Conservation (phyloP, 2,113 vertebrate species). For the Chamaetylas fuelleborni region DNA sequence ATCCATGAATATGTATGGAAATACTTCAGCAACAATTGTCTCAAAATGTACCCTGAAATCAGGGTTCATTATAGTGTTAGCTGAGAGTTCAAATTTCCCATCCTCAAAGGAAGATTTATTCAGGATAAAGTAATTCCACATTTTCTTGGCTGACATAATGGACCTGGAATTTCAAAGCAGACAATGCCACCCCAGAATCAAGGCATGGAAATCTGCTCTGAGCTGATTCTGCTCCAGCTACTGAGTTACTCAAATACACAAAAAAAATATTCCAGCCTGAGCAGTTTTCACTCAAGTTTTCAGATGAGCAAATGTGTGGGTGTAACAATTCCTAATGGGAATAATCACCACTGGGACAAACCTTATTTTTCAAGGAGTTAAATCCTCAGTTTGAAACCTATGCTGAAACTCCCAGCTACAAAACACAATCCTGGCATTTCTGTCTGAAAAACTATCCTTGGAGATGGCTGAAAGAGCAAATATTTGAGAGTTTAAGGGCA, state of each 20-base stretch:
- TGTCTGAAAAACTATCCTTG: constrained; percentile 31
- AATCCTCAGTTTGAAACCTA: neutral
- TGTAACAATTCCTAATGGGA: neutral
- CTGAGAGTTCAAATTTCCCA: constrained; percentile 21
- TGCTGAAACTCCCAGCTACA: neutral
- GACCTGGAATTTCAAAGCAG: constrained; percentile 19
- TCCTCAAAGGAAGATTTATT: constrained; percentile 33
- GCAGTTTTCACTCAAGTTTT: neutral
- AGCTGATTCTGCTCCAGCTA: neutral
- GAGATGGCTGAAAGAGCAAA: neutral
- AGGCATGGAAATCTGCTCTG: neutral
- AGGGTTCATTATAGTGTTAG: neutral
- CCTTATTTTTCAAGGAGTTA: neutral
- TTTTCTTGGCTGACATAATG: neutral
- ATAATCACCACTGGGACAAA: neutral
- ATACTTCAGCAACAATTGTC: neutral
- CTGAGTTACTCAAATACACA: neutral
- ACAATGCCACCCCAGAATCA: neutral
- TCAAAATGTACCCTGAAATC: constrained; percentile 25
- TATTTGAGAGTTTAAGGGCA: neutral
- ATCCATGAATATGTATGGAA: neutral
- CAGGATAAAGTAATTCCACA: neutral
- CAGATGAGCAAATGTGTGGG: neutral
- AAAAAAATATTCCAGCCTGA: neutral
- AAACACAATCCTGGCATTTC: constrained; percentile 10